Evolutionary conservation across 2,113 vertebrate species (phyloP).

Genomic region (Corythornis cristatus): DNA sequence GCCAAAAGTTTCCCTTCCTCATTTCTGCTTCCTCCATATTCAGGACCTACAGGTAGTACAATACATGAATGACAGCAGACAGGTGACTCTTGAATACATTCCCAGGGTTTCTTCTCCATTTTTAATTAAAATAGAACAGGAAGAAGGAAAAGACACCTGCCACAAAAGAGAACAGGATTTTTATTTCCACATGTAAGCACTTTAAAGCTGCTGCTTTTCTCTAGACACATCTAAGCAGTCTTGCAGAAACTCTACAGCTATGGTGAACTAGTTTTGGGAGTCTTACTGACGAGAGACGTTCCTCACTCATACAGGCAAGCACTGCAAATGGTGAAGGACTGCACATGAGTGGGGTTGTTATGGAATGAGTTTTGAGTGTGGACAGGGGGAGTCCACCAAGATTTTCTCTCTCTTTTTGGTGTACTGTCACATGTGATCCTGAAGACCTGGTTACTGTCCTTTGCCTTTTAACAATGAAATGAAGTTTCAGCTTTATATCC

Average conservation of each 20-base stretch:
- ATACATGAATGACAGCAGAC: background rate
- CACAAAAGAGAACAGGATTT: background rate
- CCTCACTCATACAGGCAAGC: background rate
- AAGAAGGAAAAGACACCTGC: background rate
- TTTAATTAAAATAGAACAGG: background rate
- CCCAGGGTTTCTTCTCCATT: background rate
- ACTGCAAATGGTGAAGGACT: background rate
- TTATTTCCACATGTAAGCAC: background rate
- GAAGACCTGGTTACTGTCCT: background rate
- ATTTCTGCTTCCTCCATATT: background rate
- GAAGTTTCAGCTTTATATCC: background rate
- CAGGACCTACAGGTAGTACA: background rate
- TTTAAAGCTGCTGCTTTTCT: background rate
- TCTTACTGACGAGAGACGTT: background rate
- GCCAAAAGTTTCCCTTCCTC: background rate
- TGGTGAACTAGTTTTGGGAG: background rate
- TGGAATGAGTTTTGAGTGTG: background rate
- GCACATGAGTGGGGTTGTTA: background rate
- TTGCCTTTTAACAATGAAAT: background rate
- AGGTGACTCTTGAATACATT: background rate
- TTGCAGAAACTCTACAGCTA: background rate
- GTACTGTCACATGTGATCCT: background rate
- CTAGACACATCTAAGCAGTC: background rate
- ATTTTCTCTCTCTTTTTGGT: background rate
- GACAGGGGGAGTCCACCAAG: background rate